Conservation (phyloP, 2,888 invertebrate genomes). For the Pristionchus arcanus region DNA sequence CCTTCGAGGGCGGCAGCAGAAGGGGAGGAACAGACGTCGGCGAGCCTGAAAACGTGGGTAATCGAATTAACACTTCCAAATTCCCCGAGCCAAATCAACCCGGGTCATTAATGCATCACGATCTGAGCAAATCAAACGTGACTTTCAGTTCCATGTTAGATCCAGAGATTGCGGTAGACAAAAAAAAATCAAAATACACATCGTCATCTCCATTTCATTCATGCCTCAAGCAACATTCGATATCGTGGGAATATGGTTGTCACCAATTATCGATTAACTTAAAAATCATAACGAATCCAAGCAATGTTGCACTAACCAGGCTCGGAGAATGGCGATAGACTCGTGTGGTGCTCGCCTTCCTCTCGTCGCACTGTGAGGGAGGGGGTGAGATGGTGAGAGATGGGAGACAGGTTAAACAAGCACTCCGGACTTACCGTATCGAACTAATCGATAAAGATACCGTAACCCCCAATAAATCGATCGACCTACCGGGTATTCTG, state of each 20-base stretch:
- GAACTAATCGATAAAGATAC: neutral
- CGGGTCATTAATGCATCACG: too few species aligned
- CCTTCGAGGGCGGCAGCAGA: conserved; percentile 64
- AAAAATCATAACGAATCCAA: too few species aligned
- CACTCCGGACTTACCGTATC: neutral
- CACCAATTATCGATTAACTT: too few species aligned
- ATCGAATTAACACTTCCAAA: neutral
- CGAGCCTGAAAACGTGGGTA: neutral
- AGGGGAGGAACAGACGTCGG: conserved; percentile 48
- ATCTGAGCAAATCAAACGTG: too few species aligned
- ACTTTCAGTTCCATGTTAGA: too few species aligned
- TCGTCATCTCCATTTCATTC: too few species aligned
- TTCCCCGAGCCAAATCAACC: neutral
- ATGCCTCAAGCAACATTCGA: too few species aligned
- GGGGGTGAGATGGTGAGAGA: neutral
- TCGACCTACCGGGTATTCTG: conserved; percentile 21
- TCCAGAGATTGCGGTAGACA: too few species aligned
- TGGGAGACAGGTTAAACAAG: neutral
- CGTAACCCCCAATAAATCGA: neutral
- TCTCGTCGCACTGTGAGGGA: neutral
- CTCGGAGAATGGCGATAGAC: conserved; percentile 14
- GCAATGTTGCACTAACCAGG: neutral
- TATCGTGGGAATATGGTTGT: too few species aligned
- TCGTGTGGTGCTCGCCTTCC: conserved; percentile 17
- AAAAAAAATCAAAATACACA: too few species aligned